Conservation (phyloP, 2,888 invertebrate species). For the Oasisia sp. region DNA sequence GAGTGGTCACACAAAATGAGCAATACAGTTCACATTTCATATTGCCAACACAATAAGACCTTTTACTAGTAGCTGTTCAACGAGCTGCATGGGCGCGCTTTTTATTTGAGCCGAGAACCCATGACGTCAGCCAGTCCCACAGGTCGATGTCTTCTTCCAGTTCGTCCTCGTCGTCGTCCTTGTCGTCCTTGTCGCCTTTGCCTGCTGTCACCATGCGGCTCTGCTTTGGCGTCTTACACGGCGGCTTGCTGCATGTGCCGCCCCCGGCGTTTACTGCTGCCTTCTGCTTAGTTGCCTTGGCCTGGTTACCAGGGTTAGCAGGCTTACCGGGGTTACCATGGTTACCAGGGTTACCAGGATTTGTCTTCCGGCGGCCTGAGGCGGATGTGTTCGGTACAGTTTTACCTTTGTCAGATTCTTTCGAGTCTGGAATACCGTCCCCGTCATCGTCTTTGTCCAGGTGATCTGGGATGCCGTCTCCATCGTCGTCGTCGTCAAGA, state of each 20-base stretch:
- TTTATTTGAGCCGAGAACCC: slow-evolving; percentile 28
- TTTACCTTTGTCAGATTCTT: slow-evolving; percentile 18
- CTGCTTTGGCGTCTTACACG: background rate
- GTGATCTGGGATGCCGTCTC: slow-evolving; percentile 42
- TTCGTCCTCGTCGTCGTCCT: slow-evolving; percentile 33
- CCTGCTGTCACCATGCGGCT: background rate
- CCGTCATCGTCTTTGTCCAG: slow-evolving; percentile 52
- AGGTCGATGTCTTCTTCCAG: slow-evolving; percentile 35
- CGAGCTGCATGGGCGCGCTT: slow-evolving; percentile 3
- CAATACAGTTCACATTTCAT: background rate
- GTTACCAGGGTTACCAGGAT: background rate
- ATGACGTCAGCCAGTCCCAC: slow-evolving; percentile 36
- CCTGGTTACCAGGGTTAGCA: slow-evolving; percentile 28
- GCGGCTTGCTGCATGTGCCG: background rate
- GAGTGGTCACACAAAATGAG: background rate
- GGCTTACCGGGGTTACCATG: background rate
- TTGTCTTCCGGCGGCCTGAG: background rate
- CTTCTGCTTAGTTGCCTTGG: slow-evolving; percentile 33
- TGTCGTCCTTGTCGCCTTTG: slow-evolving; percentile 37
- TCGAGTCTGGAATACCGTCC: slow-evolving; percentile 44
- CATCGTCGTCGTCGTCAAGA: slow-evolving; percentile 35
- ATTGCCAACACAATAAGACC: background rate
- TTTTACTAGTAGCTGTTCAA: background rate
- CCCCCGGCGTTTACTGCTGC: slow-evolving; percentile 26
- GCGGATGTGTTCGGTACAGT: background rate